Evolutionary conservation across 2,888 invertebrate species (phyloP).

Genomic region (Sericinus montela): DNA sequence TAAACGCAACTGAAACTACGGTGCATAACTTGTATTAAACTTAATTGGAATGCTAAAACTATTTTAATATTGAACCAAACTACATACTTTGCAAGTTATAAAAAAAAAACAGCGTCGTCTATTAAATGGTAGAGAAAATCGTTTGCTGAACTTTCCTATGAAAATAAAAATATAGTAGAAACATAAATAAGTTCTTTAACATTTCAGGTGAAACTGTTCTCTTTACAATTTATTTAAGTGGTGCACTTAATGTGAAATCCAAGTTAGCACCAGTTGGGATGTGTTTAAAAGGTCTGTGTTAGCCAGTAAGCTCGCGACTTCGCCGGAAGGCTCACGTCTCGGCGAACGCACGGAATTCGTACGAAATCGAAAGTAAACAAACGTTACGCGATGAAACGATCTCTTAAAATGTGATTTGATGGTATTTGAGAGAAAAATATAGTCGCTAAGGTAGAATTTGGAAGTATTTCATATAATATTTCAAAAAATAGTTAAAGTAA

Average conservation of each 20-base stretch:
- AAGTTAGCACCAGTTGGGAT: background rate
- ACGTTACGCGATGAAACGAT: slow-evolving; percentile 9
- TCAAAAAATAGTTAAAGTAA: no score
- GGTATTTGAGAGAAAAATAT: slow-evolving; percentile 1
- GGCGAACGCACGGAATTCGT: background rate
- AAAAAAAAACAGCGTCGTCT: no score
- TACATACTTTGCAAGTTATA: no score
- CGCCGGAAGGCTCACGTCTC: slow-evolving; percentile 5
- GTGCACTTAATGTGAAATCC: background rate
- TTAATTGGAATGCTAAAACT: no score
- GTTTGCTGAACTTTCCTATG: no score
- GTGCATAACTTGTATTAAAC: no score
- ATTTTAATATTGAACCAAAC: no score
- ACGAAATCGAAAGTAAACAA: slow-evolving; percentile 17
- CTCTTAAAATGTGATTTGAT: background rate
- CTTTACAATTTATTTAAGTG: background rate
- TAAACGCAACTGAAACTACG: no score
- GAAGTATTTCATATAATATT: slow-evolving; percentile 1
- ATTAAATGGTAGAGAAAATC: no score
- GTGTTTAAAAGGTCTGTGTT: slow-evolving; percentile 2
- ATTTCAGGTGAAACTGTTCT: background rate
- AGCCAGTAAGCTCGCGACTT: slow-evolving; percentile 18
- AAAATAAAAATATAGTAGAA: no score
- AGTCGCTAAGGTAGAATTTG: slow-evolving; percentile 2
- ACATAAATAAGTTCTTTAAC: background rate